Base-by-base conservation (phyloP, 2,113 vertebrate genomes). In the Daphoenositta chrysoptera region DNA sequence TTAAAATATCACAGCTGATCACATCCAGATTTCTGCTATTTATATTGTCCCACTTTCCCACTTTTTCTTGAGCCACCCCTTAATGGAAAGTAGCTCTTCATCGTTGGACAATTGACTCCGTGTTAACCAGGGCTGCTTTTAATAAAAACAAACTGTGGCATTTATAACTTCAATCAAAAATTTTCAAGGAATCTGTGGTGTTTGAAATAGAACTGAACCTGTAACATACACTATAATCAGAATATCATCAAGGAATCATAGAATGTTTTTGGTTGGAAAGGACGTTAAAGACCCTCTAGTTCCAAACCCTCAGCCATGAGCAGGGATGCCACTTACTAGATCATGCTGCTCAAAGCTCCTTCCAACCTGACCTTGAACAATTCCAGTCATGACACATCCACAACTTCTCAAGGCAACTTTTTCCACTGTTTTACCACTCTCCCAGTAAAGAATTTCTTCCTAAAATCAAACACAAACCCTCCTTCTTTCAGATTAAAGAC, bases 221-320 rank as follows among this genome's bases (percentile, higher is more conserved):
- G 0, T 31, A 47, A 5, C 6, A 24, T 51, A 37, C 4, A 5
- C 4, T 69, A 10, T 15, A 39, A 61, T 42, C 17, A 50, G 22
- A 37, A 31, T 57, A 35, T 47, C 26, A 33, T 14, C 11, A 7
- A 3, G 42, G 21, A 71, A 35, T 35, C 26, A 35, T 21, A 27
- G 17, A 48, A 56, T 11, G 2, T 8, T 80, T 80, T 88, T 80
- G 8, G 1, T 9, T 65, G 27, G 15, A 42, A 57, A 64, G 37
- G 12, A 35, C 22, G 42, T 48, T 57, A 42, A 27, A 28, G 3
- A 42, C 11, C 9, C 2, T 48, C 10, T 37, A 19, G 42, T 44
- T 57, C 15, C 13, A 57, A 27, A 13, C 9, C 14, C 9, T 39
- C 28, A 39, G 21, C 12, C 15, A 26, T 15, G 11, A 26, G 5